These are phyloP conservation scores for Stenchaetothrips biformis DNA, from an alignment of 2,888 invertebrate genomes.

Conservation along the genomic window DNA sequence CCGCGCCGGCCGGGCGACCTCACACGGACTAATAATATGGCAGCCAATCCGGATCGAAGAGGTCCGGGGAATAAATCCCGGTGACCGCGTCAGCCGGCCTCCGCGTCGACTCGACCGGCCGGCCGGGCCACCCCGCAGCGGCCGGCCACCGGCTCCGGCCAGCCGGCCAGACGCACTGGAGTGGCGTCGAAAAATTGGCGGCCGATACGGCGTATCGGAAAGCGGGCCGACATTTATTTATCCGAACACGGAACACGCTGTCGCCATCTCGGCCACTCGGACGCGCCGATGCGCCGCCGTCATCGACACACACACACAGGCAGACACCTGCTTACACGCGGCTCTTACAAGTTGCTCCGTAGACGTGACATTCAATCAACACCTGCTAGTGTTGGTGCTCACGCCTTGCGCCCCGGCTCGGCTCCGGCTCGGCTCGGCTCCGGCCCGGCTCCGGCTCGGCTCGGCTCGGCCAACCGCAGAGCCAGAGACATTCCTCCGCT, in stretches of 20 bases:
- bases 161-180: not conserved
- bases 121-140: not conserved
- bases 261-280: not conserved
- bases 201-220: no score
- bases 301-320: not conserved
- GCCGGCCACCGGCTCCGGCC: not conserved
- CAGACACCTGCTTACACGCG: not conserved
- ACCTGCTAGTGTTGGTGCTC: not conserved
- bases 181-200: no score
- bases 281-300: not conserved
- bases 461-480: not conserved
- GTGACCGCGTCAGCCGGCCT: not conserved
- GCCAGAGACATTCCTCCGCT: not conserved
- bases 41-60: slow-evolving; percentile 1
- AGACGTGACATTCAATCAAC: not conserved
- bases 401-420: not conserved
- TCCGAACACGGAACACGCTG: no score
- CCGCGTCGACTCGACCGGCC: no score
- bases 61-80: not conserved
- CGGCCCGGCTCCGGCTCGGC: not conserved
- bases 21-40: not conserved
- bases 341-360: no score
- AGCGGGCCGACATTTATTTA: no score
- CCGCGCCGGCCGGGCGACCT: not conserved
- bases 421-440: not conserved